Conservation (phyloP, 64 coral and sea anemone genomes). For the Stichodactyla mertensii region DNA sequence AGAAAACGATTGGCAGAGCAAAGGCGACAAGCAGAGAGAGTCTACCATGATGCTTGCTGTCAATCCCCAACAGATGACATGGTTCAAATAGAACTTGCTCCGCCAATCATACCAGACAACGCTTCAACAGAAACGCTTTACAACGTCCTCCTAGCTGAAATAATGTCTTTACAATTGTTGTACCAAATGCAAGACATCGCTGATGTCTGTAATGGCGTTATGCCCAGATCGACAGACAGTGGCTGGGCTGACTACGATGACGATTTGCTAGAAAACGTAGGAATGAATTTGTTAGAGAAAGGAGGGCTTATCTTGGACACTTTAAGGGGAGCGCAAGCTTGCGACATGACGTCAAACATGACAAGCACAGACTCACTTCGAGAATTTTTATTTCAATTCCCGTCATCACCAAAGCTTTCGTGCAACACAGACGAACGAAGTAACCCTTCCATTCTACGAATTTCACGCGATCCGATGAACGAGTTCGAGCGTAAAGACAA, state of each 20-base stretch:
- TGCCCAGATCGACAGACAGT: constrained; percentile 63
- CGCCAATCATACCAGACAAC: neutral
- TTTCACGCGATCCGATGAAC: neutral
- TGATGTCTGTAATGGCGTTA: constrained; percentile 47
- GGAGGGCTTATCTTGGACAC: constrained; percentile 76
- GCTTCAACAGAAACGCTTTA: constrained; percentile 67
- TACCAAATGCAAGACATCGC: constrained; percentile 93
- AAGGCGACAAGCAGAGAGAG: neutral
- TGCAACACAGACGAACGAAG: constrained; percentile 32
- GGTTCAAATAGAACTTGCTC: neutral
- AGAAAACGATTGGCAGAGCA: constrained; percentile 14
- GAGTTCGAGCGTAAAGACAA: neutral
- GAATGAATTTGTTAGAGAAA: constrained; percentile 75
- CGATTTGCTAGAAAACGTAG: constrained; percentile 66
- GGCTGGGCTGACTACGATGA: constrained; percentile 86
- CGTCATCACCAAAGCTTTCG: constrained; percentile 34
- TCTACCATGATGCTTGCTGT: neutral
- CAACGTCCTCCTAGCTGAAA: constrained; percentile 85
- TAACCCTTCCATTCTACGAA: constrained; percentile 13
- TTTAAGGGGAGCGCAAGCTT: constrained; percentile 51
- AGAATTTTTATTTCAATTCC: constrained; percentile 55
- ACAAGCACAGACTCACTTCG: constrained; percentile 71
- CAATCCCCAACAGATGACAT: constrained; percentile 4
- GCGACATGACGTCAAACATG: constrained; percentile 56
- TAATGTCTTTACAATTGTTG: constrained; percentile 85